Evolutionary conservation across 2,888 invertebrate genomes (phyloP), one percentile per base, ranked within the genome.

Genomic region (Zaprionus obscuricornis): DNA sequence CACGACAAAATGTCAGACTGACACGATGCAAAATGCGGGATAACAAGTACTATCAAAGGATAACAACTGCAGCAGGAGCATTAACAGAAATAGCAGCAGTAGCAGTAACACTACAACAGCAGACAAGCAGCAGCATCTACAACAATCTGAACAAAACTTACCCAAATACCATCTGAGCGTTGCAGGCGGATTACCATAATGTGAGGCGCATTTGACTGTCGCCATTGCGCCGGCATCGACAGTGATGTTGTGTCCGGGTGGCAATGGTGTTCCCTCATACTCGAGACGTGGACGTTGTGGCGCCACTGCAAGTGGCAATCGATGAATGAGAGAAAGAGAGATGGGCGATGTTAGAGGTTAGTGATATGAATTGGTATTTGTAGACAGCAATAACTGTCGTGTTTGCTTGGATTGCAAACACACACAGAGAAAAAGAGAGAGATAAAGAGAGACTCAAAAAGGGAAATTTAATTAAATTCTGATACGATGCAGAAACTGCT

Each of bases 161-260:
- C 94, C 94, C 88, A 94, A 91, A 91, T 93, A 96, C 96, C 97
- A 97, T 91, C 95, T 96, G 82, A 97, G 94, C 79, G 94, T 93
- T 60, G 97, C 96, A 7, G 97, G 96, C 49, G 97, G 97, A 92
- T 97, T 97, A 81, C 97, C 97, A 89, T 96, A 96, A 91, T 96
- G 93, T 45, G 96, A 96, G 79, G 95, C 94, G 89, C 97, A 97
- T 89, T 96, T 96, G 60, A 97, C 94, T 4, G 94, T 94, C 24
- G 95, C 95, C 62, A 94, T 92, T 75, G 95, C 94, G 33, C 96
- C 96, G 59, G 95, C 95, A 66, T 95, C 93, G 27, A 95, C 95
- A 17, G 96, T 96, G 85, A 97, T 93, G 90, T 96, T 96, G 90
- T 95, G 95, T 24, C 96, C 96, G 1, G 95, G 95, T 86, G 94